phyloP scores from a whole-genome alignment of 2,113 vertebrate genomes.

The Nyctereutes procyonoides region DNA sequence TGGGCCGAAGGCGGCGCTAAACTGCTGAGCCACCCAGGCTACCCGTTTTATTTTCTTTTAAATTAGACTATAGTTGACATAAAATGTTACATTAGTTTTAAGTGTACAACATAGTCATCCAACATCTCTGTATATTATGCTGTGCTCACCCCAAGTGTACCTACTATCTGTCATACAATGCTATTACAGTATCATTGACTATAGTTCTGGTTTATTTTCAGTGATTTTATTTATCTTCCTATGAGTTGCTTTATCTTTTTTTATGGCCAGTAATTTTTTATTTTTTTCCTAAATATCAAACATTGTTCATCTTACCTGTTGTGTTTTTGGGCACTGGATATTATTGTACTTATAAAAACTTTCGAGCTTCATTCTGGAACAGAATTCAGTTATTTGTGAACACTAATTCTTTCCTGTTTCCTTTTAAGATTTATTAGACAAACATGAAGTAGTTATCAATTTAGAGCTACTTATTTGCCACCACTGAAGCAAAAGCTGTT shows the following conservation, averaged over 20 bases:
- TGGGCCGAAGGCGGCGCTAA: no score
- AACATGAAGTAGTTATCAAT: not conserved
- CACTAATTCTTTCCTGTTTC: not conserved
- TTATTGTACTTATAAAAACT: constrained; percentile 5
- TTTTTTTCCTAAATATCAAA: not conserved
- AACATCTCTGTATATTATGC: not conserved
- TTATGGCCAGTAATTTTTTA: not conserved
- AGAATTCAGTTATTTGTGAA: constrained; percentile 14
- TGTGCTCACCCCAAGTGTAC: not conserved
- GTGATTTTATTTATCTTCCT: not conserved
- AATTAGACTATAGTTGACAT: not conserved
- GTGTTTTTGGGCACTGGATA: not conserved
- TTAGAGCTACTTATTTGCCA: not conserved
- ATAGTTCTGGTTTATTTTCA: not conserved
- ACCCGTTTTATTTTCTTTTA: not conserved
- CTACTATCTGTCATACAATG: not conserved
- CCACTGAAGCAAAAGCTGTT: not conserved
- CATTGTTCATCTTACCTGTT: not conserved
- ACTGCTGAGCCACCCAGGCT: no score
- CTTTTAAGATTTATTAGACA: constrained; percentile 31
- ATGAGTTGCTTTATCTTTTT: not conserved
- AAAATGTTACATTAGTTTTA: not conserved
- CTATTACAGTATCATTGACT: not conserved
- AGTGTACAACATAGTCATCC: not conserved
- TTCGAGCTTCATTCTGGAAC: not conserved